Evolutionary conservation across 1,140 invertebrate species (phyloP), one percentile per base, ranked within the genome.

Genomic region (Nixonia krombeini): DNA sequence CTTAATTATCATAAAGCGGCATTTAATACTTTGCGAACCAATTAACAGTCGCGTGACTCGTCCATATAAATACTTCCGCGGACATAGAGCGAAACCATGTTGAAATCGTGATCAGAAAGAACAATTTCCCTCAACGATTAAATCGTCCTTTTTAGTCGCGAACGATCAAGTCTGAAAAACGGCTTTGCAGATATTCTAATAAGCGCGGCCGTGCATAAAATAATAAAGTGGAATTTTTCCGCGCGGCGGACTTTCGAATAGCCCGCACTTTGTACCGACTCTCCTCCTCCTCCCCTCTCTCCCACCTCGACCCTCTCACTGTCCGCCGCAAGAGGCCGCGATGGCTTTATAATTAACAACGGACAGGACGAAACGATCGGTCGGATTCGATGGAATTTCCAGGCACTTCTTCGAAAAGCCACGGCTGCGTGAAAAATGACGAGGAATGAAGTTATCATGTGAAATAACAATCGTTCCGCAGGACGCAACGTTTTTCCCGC

Each of bases 1-100:
- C 69, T 71, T 66, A 66, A 71, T 71, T 71, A 66, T 71, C 63
- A 71, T 71, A 59, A 71, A 64, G 25, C 45, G 64, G 58, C 58
- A 56, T 67, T 63, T 66, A 63, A 71, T 63, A 59, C 55, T 71
- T 58, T 59, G 50, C 55, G 37, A 66, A 66, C 63, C 63, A 67
- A 71, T 71, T 67, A 71, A 59, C 17, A 50, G 49, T 71, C 13
- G 69, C 69, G 69, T 71, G 69, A 71, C 63, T 71, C 10, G 23
- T 25, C 53, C 55, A 21, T 64, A 71, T 71, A 71, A 71, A 71
- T 71, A 64, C 62, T 63, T 66, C 40, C 10, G 45, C 18, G 46
- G 50, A 56, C 51, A 42, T 18, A 40, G 41, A 64, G 37, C 44
- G 41, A 52, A 61, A 44, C 40, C 38, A 47, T 21, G 28, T 28